These are phyloP conservation scores for Calameuta pallipes DNA, from an alignment of 2,888 invertebrate genomes.

Conservation along the genomic window DNA sequence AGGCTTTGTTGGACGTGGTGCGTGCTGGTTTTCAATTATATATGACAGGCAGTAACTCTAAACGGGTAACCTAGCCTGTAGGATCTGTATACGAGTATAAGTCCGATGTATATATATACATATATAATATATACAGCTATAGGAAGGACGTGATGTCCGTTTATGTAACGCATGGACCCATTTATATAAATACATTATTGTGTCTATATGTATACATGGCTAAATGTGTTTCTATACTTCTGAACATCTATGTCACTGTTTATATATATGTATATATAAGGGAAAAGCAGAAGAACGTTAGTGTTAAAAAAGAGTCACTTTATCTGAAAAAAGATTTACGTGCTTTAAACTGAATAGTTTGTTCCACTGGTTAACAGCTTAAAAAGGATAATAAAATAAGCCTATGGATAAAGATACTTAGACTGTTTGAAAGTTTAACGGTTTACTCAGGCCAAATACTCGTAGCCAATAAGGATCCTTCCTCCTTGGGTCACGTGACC, in stretches of 20 bases:
- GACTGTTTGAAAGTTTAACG: neutral
- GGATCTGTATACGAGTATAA: neutral
- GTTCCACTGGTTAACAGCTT: neutral
- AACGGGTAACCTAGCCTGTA: conserved; percentile 19
- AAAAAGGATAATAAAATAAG: neutral
- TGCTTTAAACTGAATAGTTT: neutral
- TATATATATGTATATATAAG: neutral
- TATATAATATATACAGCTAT: no score
- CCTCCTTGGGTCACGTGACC: neutral
- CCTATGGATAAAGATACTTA: neutral
- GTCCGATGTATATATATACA: neutral
- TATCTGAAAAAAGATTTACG: neutral
- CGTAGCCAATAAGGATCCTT: neutral
- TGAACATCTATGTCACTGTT: no score
- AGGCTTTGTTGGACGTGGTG: conserved; percentile 27
- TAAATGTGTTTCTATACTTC: no score
- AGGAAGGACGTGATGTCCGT: no score
- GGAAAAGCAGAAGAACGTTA: neutral
- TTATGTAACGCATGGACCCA: neutral
- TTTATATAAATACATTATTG: neutral
- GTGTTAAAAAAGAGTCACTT: neutral
- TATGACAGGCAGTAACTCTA: conserved; percentile 41
- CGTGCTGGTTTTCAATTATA: conserved; percentile 43
- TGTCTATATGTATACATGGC: neutral
- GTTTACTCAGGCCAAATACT: neutral